Evolutionary conservation across 2,113 vertebrate species (phyloP).

Genomic region (Aythya baeri): DNA sequence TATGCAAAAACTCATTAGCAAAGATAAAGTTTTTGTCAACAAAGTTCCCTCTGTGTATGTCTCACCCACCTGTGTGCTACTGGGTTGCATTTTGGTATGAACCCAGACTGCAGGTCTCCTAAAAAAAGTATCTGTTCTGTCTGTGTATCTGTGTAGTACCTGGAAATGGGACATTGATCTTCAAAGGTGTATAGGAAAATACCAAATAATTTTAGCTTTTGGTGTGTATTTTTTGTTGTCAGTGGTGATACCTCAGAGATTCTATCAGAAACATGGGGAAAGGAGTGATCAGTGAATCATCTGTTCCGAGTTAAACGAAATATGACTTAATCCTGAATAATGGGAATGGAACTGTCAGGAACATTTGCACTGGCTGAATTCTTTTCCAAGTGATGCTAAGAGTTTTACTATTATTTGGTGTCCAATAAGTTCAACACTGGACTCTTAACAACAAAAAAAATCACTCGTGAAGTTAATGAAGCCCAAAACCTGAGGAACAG

Average conservation of each 20-base stretch:
- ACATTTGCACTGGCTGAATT: not conserved
- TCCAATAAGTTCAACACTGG: not conserved
- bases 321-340: not conserved
- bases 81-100: not conserved
- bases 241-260: not conserved
- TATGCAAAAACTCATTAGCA: not conserved
- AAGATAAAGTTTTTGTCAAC: not conserved
- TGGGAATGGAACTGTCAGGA: not conserved
- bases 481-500: not conserved
- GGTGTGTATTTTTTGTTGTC: not conserved
- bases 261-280: not conserved
- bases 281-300: not conserved
- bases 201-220: not conserved
- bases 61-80: fast-evolving
- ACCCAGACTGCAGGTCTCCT: not conserved
- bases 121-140: fast-evolving
- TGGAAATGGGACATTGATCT: fast-evolving
- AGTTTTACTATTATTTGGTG: not conserved
- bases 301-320: not conserved
- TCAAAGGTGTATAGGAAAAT: not conserved
- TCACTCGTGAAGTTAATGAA: not conserved
- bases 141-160: fast-evolving
- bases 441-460: not conserved
- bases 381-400: not conserved
- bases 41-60: fast-evolving